Conservation (phyloP, 2,113 vertebrate species). For the Empidonax traillii region DNA sequence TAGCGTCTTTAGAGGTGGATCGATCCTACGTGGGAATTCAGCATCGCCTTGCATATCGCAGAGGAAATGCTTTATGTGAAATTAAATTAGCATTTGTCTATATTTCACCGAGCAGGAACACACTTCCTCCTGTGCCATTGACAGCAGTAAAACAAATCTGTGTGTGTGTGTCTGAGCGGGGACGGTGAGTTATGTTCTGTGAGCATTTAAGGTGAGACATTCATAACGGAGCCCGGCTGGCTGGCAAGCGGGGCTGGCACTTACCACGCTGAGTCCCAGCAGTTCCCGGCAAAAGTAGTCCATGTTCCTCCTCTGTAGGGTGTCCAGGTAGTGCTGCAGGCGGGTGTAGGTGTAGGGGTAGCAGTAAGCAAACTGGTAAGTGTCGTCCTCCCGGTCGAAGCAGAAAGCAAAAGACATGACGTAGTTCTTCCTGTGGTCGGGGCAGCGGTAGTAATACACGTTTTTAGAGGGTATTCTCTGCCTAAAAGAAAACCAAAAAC, state of each 20-base stretch:
- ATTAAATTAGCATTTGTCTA: conserved; percentile 15
- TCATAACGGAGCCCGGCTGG: background rate
- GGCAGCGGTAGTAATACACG: conserved; percentile 97
- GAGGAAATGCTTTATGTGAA: background rate
- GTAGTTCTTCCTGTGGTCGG: conserved; percentile 94
- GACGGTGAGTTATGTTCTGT: background rate
- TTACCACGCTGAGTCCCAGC: conserved; percentile 95
- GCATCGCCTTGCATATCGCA: background rate
- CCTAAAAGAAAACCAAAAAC: conserved; percentile 75
- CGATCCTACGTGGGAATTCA: background rate
- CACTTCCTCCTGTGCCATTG: background rate
- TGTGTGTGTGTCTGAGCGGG: background rate
- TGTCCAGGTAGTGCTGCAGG: conserved; percentile 93
- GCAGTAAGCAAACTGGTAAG: conserved; percentile 97
- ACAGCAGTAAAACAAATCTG: background rate
- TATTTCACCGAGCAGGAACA: background rate
- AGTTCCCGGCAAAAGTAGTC: conserved; percentile 89
- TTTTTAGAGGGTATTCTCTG: conserved; percentile 95
- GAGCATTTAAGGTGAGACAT: background rate
- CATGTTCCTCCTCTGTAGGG: conserved; percentile 88
- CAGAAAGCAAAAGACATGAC: conserved; percentile 99
- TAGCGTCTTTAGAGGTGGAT: background rate
- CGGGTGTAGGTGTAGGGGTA: conserved; percentile 97
- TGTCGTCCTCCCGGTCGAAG: conserved; percentile 93
- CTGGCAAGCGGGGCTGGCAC: conserved; percentile 9